A percentile compares a stretch with the other conserved stretches of the same genome.
Evolutionary conservation across 2,797 vertebrate species (phyloP).

Genomic region (Okamejei kenojei): DNA sequence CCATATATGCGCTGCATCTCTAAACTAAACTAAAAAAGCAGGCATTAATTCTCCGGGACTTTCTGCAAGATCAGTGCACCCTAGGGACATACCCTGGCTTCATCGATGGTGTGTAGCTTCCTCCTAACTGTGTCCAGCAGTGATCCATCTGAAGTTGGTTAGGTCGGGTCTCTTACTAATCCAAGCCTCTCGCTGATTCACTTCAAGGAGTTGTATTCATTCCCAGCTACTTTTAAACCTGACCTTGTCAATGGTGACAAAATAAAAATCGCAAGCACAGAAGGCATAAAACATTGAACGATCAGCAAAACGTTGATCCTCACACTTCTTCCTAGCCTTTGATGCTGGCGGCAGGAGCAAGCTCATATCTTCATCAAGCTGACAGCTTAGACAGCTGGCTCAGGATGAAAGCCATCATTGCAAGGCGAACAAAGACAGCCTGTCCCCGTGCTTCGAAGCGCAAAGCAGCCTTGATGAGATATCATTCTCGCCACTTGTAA

Average conservation of each 20-base stretch:
- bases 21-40: neutral
- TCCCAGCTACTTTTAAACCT: neutral
- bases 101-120: neutral
- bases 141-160: neutral
- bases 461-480: neutral
- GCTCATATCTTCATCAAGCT: neutral
- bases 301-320: neutral
- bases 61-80: neutral
- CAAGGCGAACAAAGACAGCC: neutral
- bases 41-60: neutral
- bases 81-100: neutral
- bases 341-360: neutral
- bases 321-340: neutral
- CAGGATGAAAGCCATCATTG: neutral
- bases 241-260: neutral
- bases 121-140: neutral
- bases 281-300: neutral
- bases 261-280: neutral
- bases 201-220: neutral
- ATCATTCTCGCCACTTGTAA: neutral
- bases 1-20: no score
- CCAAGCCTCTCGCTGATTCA: neutral
- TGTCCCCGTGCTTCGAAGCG: neutral
- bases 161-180: neutral
- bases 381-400: neutral